Base-by-base conservation (phyloP, 2,797 vertebrate species). In the Ataeniobius toweri region DNA sequence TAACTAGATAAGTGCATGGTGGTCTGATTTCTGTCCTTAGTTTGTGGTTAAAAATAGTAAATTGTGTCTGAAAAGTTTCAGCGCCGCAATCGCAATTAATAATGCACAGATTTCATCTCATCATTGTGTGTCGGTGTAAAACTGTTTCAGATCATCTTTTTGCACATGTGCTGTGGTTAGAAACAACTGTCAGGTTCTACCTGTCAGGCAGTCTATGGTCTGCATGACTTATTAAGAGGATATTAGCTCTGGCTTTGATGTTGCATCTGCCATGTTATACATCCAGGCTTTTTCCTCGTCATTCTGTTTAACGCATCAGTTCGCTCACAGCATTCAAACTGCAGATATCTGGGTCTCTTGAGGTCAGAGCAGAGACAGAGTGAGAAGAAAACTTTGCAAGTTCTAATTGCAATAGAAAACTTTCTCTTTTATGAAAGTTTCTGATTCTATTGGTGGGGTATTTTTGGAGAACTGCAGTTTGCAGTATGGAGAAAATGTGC, bases 231-330 rank as follows among this genome's bases (percentile, higher is more conserved):
- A 78, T 84, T 80, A 74, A 78, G 69, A 8, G 14, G 1, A 74
- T 76, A 77, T 79, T 83, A 68, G 74, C 75, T 74, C 61, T 46
- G 53, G 26, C 83, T 89, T 90, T 89, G 80, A 91, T 83, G 80
- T 76, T 55, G 73, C 76, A 53, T 76, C 82, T n/a, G 10, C 50
- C 58, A 58, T 63, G 26, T 84, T 76, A 55, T 55, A 31, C 80
- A 81, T 31, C 71, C 85, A 68, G 79, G 78, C 80, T 76, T 87
- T 87, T 74, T 84, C 41, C 75, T 83, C 73, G 71, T 84, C 77
- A 73, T 79, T 89, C 73, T 48, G 71, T 80, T 86, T 80, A 24
- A 77, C 80, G 80, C 46, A 50, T 84, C 80, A 69, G 77, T 41
- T 16, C 36, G 72, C 77, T 83, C 80, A 44, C 68, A 65, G 73